Conservation (phyloP, 2,888 invertebrate species). For the Cerastoderma edule region DNA sequence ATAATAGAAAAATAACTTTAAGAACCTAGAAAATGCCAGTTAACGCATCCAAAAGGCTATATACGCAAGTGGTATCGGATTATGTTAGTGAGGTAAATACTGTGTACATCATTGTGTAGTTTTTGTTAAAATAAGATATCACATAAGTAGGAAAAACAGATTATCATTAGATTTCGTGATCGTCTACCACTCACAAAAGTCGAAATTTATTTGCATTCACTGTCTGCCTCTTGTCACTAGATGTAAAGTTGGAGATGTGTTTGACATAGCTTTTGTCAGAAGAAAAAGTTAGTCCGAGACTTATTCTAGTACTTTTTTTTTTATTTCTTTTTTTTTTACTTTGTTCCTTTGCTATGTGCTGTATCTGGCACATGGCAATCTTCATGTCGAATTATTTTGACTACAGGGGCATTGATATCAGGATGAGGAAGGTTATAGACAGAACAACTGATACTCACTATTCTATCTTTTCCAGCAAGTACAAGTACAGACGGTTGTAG, state of each 20-base stretch:
- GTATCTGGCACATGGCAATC: neutral
- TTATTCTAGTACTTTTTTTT: neutral
- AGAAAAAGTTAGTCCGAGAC: neutral
- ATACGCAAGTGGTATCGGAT: slow-evolving; percentile 65
- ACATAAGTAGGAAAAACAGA: neutral
- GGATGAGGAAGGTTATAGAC: neutral
- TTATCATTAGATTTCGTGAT: neutral
- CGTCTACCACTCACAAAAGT: neutral
- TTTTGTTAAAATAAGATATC: neutral
- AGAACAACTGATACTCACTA: neutral
- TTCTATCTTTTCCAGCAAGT: slow-evolving; percentile 67
- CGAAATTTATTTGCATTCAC: neutral
- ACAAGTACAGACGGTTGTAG: slow-evolving; percentile 85
- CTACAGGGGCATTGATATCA: neutral
- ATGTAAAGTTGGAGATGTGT: neutral
- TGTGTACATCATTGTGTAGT: neutral
- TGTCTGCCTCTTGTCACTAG: neutral
- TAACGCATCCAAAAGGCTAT: slow-evolving; percentile 66
- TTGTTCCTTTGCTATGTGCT: neutral
- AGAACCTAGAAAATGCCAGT: slow-evolving; percentile 56
- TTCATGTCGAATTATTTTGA: neutral
- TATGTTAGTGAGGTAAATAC: slow-evolving; percentile 62
- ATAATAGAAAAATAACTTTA: neutral
- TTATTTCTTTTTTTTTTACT: neutral
- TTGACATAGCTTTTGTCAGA: neutral